Evolutionary conservation across 2,888 invertebrate genomes (phyloP), one percentile per base, ranked within the genome.

Genomic region (Epinotia ramella): DNA sequence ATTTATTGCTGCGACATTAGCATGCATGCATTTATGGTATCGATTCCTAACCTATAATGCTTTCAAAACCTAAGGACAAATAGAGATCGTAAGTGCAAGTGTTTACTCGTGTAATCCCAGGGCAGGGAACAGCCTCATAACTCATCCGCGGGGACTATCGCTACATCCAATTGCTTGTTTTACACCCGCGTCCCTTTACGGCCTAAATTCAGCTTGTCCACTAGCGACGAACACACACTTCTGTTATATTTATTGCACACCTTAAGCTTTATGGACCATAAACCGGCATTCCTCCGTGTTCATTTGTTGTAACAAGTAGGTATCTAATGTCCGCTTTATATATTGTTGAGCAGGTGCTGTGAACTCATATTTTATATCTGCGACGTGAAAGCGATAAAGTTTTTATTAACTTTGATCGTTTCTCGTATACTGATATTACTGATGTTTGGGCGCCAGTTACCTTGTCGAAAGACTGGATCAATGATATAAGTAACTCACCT

Each of bases 231-330:
- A n/a, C n/a, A 72, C 63, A 67, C 69, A 64, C 72, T 76, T 76
- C 62, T 62, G 76, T 72, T 76, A 72, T 76, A 76, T 76, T 76
- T 76, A 76, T 76, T 72, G 72, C 57, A 67, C 72, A 76, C 76
- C 76, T 76, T 76, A 72, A 76, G 67, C 72, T 76, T 72, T 76
- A 76, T 76, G 72, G 76, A 46, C 72, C 76, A 76, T 76, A 76
- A 76, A 76, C 62, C 71, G 72, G 76, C 63, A 71, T 76, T 76
- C 57, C 66, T 64, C 57, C 72, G 76, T 71, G 72, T 76, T 76
- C 72, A 67, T 76, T 76, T 76, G 67, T 71, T 67, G 62, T 71
- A 72, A 76, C 72, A 72, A 67, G 76, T 53, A 53, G 53, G 53
- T 76, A 76, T 72, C 76, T 76, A 72, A 76, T 76, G 71, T 63